Evolutionary conservation across 2,797 vertebrate genomes (phyloP).

Genomic region (Diplodus puntazzo): DNA sequence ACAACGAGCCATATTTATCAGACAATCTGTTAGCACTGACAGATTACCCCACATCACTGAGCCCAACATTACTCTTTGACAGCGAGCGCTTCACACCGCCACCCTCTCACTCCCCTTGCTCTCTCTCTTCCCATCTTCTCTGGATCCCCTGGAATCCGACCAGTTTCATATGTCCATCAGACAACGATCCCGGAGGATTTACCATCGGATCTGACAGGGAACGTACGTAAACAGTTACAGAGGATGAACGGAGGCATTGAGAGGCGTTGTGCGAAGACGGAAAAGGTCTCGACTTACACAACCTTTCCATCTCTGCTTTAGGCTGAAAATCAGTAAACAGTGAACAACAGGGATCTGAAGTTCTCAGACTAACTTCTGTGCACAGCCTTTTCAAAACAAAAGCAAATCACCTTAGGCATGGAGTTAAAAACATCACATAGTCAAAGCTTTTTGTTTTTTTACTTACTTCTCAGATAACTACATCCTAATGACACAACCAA

Average conservation of each 20-base stretch:
- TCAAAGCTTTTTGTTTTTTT: slow-evolving; percentile 14
- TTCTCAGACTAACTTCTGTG: slow-evolving; percentile 53
- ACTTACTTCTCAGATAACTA: not conserved
- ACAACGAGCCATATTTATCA: slow-evolving; percentile 81
- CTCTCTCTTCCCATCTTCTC: slow-evolving; percentile 34
- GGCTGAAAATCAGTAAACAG: slow-evolving; percentile 69
- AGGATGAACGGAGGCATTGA: slow-evolving; percentile 39
- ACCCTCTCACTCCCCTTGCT: slow-evolving; percentile 21
- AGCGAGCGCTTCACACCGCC: slow-evolving; percentile 35
- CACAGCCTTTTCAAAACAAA: slow-evolving; percentile 48
- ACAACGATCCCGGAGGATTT: slow-evolving; percentile 60
- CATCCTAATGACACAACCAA: not conserved
- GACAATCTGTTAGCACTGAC: slow-evolving; percentile 80
- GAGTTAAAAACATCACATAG: slow-evolving; percentile 32
- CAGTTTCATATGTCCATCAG: slow-evolving; percentile 68
- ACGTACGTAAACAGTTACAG: slow-evolving; percentile 67
- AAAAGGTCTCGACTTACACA: slow-evolving; percentile 58
- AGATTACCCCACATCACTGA: slow-evolving; percentile 77
- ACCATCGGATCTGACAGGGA: slow-evolving; percentile 62
- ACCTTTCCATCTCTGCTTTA: slow-evolving; percentile 54
- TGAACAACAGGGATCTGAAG: slow-evolving; percentile 56
- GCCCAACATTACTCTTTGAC: slow-evolving; percentile 72
- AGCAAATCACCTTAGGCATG: slow-evolving; percentile 33
- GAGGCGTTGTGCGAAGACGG: slow-evolving; percentile 16
- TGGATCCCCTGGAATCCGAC: slow-evolving; percentile 52